phyloP scores from a whole-genome alignment of 2,113 vertebrate species.

The Myiagra hebetior region DNA sequence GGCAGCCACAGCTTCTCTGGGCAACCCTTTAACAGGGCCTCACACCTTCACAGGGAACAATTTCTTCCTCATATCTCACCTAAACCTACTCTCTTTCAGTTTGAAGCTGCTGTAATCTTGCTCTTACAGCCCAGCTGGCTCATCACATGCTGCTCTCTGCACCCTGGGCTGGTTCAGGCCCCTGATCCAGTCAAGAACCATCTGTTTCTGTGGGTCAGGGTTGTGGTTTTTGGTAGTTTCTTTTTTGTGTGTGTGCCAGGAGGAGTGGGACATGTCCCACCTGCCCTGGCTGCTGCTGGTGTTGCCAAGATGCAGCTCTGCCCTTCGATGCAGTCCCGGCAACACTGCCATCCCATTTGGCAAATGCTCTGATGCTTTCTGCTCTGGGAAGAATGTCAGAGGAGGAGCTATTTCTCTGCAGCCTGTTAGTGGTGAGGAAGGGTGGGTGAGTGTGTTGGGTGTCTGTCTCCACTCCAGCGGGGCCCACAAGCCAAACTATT shows the following conservation, averaged over 20 bases:
- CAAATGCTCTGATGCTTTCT: not conserved
- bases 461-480: not conserved
- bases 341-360: not conserved
- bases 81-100: not conserved
- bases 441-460: rapidly evolving
- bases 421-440: not conserved
- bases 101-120: not conserved
- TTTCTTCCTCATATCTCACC: not conserved
- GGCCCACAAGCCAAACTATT: not conserved
- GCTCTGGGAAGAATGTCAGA: not conserved
- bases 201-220: not conserved
- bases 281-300: not conserved
- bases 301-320: not conserved
- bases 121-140: not conserved
- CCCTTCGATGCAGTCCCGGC: not conserved
- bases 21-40: not conserved
- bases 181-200: not conserved
- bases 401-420: not conserved
- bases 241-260: not conserved
- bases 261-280: not conserved
- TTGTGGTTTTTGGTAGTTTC: not conserved
- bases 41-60: not conserved
- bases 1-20: not conserved
- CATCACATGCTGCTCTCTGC: rapidly evolving
- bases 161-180: not conserved